These are phyloP conservation scores for Clytia hemisphaerica DNA, from an alignment of 30 jellyfish, hydroid and myxozoan genomes.

Conservation along the genomic window DNA sequence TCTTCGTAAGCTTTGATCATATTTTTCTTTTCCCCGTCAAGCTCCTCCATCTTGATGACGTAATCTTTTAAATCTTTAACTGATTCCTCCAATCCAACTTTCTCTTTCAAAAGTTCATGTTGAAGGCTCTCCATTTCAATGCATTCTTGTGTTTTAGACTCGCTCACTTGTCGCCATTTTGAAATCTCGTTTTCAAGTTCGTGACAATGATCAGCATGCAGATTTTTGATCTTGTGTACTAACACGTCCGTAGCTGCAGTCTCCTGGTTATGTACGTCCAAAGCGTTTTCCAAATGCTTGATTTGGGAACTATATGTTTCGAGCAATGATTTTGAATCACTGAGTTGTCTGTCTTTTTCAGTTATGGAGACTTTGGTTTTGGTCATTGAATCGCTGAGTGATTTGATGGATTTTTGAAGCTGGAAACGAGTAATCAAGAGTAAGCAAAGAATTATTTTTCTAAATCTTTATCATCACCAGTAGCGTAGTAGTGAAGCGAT, in stretches of 20 bases:
- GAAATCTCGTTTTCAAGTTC: constrained; percentile 71
- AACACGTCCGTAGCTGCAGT: constrained; percentile 30
- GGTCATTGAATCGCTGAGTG: no score
- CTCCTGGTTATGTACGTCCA: constrained; percentile 53
- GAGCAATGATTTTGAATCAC: constrained; percentile 21
- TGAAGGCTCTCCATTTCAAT: constrained; percentile 35
- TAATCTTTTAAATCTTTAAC: constrained; percentile 6
- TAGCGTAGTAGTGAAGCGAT: no score
- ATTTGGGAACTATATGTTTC: constrained; percentile 31
- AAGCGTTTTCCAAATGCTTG: constrained; percentile 21
- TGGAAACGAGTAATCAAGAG: no score
- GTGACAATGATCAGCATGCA: constrained; percentile 69
- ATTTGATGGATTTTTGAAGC: no score
- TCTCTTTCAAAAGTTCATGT: background rate
- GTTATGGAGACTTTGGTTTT: no score
- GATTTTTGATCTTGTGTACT: constrained; percentile 42
- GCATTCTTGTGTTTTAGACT: constrained; percentile 24
- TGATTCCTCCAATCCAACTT: background rate
- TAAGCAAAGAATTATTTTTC: no score
- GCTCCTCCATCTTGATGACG: constrained; percentile 26
- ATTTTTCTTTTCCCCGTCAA: constrained; percentile 12
- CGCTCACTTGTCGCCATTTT: constrained; percentile 47
- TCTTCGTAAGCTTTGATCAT: constrained; percentile 10
- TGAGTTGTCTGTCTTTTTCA: constrained; percentile 26
- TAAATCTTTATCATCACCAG: no score